Percentiles rank a stretch among this genome's conserved stretches.
These are phyloP conservation scores for Pherbina coryleti DNA, from an alignment of 2,888 invertebrate genomes.

Conservation along the genomic window DNA sequence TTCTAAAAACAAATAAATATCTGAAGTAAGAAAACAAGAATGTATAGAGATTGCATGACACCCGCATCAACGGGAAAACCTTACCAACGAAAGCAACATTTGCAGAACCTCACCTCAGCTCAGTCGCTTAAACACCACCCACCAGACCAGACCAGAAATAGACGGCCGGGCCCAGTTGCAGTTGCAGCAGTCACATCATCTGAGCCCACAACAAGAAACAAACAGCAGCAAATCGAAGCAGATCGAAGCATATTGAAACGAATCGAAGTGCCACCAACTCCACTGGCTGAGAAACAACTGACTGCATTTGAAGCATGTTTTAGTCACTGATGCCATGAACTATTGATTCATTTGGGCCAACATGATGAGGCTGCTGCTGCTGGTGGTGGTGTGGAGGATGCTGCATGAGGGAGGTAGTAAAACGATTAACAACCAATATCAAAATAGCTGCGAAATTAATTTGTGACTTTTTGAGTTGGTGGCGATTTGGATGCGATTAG, in stretches of 20 bases:
- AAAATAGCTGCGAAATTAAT: conserved; percentile 30
- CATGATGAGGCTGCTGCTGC: not conserved
- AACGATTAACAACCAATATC: not conserved
- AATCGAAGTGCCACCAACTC: conserved; percentile 1
- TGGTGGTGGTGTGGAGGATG: no score
- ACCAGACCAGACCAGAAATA: not conserved
- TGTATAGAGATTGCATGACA: not conserved
- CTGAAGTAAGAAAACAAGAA: not conserved
- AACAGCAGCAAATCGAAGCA: not conserved
- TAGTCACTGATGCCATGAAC: not conserved
- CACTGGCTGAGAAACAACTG: not conserved
- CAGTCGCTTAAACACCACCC: conserved; percentile 8
- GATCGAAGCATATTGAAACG: not conserved
- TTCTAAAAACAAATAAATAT: not conserved
- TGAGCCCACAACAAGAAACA: not conserved
- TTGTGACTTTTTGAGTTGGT: conserved; percentile 7
- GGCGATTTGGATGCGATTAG: conserved; percentile 7
- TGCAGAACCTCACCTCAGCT: conserved; percentile 24
- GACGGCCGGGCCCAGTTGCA: not conserved
- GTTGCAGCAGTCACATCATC: not conserved
- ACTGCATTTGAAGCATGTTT: not conserved
- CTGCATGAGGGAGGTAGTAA: not conserved
- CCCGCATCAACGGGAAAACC: not conserved
- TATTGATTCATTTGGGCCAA: not conserved
- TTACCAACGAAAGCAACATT: conserved; percentile 26